Percentiles rank a stretch among this genome's conserved stretches.
These are phyloP conservation scores for Pungitius pungitius DNA, from an alignment of 2,113 vertebrate species.

Conservation along the genomic window DNA sequence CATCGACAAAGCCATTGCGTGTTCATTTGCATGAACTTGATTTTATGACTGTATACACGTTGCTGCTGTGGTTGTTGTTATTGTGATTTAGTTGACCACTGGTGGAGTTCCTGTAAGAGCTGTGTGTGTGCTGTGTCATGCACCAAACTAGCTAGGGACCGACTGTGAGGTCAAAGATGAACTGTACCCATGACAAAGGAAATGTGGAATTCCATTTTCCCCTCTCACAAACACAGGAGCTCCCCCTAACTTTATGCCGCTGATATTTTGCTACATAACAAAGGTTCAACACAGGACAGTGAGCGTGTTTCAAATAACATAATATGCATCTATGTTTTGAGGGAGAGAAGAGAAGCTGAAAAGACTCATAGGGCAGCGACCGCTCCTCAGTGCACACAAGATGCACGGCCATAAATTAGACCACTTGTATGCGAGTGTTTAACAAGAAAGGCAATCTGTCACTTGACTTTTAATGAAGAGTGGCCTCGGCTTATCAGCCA, in stretches of 20 bases:
- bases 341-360: not conserved
- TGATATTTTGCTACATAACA: constrained; percentile 38
- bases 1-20: not conserved
- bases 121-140: not conserved
- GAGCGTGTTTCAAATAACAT: constrained; percentile 38
- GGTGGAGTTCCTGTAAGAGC: not conserved
- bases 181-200: not conserved
- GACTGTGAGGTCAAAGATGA: not conserved
- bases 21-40: not conserved
- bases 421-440: not conserved
- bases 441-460: constrained; percentile 43
- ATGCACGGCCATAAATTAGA: constrained; percentile 45
- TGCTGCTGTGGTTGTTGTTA: not conserved
- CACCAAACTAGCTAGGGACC: not conserved
- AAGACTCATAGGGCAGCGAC: constrained; percentile 17
- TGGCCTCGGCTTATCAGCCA: constrained; percentile 40
- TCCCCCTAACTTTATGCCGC: not conserved
- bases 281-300: constrained; percentile 43
- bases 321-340: constrained; percentile 8
- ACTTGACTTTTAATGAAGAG: constrained; percentile 53
- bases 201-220: not conserved
- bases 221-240: not conserved
- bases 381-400: constrained; percentile 32
- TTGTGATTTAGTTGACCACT: not conserved
- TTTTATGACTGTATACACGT: not conserved